These are phyloP conservation scores for Urosaurus nigricauda DNA, from an alignment of 2,797 vertebrate species.

Conservation along the genomic window DNA sequence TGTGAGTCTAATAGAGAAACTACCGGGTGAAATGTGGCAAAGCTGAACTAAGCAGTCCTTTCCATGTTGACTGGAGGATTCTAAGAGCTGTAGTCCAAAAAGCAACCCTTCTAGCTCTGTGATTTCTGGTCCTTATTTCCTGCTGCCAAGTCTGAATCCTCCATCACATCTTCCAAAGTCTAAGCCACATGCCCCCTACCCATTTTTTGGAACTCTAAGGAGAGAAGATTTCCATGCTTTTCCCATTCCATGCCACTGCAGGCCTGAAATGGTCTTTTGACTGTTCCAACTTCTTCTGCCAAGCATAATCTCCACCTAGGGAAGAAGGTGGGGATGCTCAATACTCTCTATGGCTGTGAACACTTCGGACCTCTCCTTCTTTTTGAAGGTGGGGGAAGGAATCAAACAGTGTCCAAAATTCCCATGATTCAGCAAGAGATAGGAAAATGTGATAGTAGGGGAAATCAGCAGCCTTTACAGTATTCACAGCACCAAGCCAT, in stretches of 20 bases:
- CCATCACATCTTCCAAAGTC: not conserved
- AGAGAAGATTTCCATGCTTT: not conserved
- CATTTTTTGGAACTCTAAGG: not conserved
- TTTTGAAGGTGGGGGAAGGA: not conserved
- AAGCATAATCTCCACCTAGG: not conserved
- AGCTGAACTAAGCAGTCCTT: not conserved
- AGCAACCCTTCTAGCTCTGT: not conserved
- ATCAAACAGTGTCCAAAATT: not conserved
- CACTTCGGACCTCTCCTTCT: no score
- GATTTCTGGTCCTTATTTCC: not conserved
- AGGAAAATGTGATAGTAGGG: not conserved
- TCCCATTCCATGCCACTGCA: not conserved
- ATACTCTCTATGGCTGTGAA: not conserved
- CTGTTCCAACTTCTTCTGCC: not conserved
- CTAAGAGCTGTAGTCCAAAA: no score
- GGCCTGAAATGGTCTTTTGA: not conserved
- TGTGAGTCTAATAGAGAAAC: not conserved
- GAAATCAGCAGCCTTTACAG: not conserved
- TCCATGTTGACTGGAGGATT: no score
- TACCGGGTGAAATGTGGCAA: not conserved
- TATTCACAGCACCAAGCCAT: not conserved
- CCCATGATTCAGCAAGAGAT: not conserved
- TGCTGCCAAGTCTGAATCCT: not conserved
- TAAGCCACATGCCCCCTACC: not conserved
- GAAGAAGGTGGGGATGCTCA: no score